Evolutionary conservation across 2,113 vertebrate species (phyloP).

Genomic region (Syngnathoides biaculeatus): DNA sequence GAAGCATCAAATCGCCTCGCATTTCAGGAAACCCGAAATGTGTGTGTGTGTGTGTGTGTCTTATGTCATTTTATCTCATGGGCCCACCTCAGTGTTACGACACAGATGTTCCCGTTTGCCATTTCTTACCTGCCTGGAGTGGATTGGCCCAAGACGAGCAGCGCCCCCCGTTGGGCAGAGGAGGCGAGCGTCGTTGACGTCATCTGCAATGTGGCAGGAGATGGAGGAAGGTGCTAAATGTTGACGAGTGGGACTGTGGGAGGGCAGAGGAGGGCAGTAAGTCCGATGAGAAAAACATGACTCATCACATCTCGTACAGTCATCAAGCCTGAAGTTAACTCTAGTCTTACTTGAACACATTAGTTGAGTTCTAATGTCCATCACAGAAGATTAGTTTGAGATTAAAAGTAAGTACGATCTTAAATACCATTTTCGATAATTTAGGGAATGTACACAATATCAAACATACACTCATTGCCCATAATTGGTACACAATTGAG

Average conservation of each 20-base stretch:
- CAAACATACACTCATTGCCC: neutral
- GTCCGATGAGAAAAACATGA: slow-evolving; percentile 28
- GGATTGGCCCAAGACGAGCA: slow-evolving; percentile 9
- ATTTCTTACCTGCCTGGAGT: neutral
- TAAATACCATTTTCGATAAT: no score
- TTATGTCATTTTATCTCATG: neutral
- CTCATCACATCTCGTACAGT: slow-evolving; percentile 25
- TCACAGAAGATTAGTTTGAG: no score
- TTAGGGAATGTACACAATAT: neutral
- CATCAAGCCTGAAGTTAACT: slow-evolving; percentile 9
- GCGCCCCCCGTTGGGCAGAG: slow-evolving; percentile 34
- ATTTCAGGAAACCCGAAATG: neutral
- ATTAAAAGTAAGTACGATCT: no score
- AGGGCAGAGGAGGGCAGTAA: slow-evolving; percentile 33
- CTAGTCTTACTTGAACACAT: neutral
- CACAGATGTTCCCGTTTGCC: neutral
- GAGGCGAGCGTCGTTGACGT: neutral
- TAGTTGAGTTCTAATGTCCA: no score
- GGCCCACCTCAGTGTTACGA: neutral
- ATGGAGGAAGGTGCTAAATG: slow-evolving; percentile 32
- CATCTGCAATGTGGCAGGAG: neutral
- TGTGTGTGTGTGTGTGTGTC: neutral
- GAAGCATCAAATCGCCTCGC: neutral
- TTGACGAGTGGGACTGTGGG: slow-evolving; percentile 34
- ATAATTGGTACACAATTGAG: neutral